phyloP scores from a whole-genome alignment of 2,797 vertebrate genomes.

The Tolypeutes matacus region DNA sequence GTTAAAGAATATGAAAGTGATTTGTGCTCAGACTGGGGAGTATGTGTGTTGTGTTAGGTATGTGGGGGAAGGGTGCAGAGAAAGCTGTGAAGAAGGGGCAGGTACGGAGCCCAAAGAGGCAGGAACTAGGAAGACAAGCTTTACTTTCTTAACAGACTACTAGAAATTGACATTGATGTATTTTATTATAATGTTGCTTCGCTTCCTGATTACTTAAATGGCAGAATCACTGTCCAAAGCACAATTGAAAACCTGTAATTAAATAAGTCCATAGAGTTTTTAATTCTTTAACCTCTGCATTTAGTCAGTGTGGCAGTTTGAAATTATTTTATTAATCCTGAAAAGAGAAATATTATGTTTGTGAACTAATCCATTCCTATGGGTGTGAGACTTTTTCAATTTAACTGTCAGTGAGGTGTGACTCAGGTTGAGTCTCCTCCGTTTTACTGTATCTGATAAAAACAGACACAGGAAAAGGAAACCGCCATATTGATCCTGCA shows the following conservation, averaged over 20 bases:
- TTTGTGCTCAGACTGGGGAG: not conserved
- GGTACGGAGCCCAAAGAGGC: not conserved
- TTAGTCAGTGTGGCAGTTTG: not conserved
- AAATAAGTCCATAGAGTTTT: not conserved
- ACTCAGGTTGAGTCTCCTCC: too few relatives aligned
- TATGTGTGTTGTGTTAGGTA: not conserved
- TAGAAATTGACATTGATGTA: not conserved
- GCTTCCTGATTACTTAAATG: not conserved
- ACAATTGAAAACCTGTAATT: not conserved
- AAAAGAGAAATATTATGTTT: too few relatives aligned
- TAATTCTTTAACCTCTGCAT: constrained; percentile 19
- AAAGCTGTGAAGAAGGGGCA: not conserved
- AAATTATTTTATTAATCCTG: too few relatives aligned
- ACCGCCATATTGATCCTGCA: too few relatives aligned
- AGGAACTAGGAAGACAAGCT: not conserved
- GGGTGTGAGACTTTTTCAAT: too few relatives aligned
- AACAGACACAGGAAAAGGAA: too few relatives aligned
- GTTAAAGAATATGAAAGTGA: not conserved
- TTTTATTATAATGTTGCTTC: constrained; percentile 23
- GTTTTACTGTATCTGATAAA: too few relatives aligned
- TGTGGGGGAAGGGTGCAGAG: not conserved
- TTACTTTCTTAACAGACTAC: not conserved
- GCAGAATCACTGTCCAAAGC: not conserved
- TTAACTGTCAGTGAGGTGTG: too few relatives aligned
- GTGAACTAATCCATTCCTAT: too few relatives aligned